Percentiles rank a stretch among this genome's conserved stretches.
These are phyloP conservation scores for Huso huso DNA, from an alignment of 2,797 vertebrate species.

Conservation along the genomic window DNA sequence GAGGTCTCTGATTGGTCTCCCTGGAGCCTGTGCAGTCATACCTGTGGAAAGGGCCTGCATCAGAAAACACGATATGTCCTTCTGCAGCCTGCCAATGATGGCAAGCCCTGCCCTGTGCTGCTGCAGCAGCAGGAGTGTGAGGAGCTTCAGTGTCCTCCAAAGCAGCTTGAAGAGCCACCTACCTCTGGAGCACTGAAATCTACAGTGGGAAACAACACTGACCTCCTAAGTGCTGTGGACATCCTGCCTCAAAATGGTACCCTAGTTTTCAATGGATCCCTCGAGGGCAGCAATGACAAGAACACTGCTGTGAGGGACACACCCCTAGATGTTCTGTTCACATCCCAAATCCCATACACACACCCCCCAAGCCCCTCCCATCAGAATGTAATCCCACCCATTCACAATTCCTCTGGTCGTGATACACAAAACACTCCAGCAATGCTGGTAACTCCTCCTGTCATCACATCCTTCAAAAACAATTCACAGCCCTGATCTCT, in stretches of 20 bases:
- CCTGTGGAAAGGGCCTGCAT: slow-evolving; percentile 8
- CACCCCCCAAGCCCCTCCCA: not conserved
- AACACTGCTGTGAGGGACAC: not conserved
- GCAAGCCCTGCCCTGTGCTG: slow-evolving; percentile 8
- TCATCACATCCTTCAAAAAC: too few relatives aligned
- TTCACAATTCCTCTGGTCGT: not conserved
- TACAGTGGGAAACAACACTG: not conserved
- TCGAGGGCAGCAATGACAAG: not conserved
- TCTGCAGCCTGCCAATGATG: slow-evolving; percentile 13
- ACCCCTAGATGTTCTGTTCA: not conserved
- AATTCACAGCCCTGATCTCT: too few relatives aligned
- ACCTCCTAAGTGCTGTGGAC: not conserved
- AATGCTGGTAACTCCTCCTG: too few relatives aligned
- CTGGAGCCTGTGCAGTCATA: slow-evolving; percentile 16
- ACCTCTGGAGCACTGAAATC: not conserved
- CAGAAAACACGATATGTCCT: slow-evolving; percentile 13
- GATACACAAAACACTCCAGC: too few relatives aligned
- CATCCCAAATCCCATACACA: not conserved
- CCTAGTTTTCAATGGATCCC: not conserved
- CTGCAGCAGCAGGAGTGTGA: slow-evolving; percentile 5
- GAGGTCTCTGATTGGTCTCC: slow-evolving; percentile 17
- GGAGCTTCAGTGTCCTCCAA: slow-evolving; percentile 1
- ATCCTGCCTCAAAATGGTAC: not conserved
- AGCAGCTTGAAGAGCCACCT: not conserved
- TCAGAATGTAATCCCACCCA: not conserved